phyloP scores from a whole-genome alignment of 2,797 vertebrate species.

The Coregonus suidteri region DNA sequence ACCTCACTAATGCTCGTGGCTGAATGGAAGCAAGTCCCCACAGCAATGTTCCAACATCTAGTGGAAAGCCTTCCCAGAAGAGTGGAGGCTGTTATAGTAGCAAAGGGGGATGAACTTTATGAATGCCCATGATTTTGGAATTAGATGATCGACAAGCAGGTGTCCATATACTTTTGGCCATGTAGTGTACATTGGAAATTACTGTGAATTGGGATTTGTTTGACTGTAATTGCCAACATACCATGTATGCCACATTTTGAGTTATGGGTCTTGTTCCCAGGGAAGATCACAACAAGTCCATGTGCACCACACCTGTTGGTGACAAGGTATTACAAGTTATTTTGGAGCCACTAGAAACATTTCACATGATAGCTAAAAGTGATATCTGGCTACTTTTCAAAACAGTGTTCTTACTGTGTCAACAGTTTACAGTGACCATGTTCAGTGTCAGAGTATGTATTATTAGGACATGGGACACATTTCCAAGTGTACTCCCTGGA shows the following conservation, averaged over 20 bases:
- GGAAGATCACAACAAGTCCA: slow-evolving; percentile 39
- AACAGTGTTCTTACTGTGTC: slow-evolving; percentile 54
- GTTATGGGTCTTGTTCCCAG: slow-evolving; percentile 66
- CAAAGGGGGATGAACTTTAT: too few relatives aligned
- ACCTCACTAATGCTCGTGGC: too few relatives aligned
- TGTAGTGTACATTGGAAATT: background rate
- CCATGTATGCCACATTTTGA: slow-evolving; percentile 45
- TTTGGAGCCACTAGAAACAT: background rate
- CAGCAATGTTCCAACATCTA: too few relatives aligned
- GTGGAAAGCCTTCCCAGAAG: too few relatives aligned
- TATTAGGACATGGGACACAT: slow-evolving; percentile 53
- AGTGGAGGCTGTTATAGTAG: too few relatives aligned
- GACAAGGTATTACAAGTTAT: slow-evolving; percentile 9
- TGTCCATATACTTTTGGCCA: too few relatives aligned
- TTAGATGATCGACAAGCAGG: too few relatives aligned
- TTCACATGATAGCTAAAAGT: background rate
- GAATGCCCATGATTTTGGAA: too few relatives aligned
- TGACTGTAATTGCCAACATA: slow-evolving; percentile 35
- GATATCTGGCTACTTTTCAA: background rate
- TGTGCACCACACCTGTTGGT: slow-evolving; percentile 52
- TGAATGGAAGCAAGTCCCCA: too few relatives aligned
- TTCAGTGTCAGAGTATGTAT: slow-evolving; percentile 49
- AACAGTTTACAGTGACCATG: slow-evolving; percentile 41
- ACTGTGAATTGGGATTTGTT: background rate
- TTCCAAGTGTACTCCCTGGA: slow-evolving; percentile 37